Percentiles rank a stretch among this genome's conserved stretches.
Evolutionary conservation across 2,113 vertebrate genomes (phyloP).

Genomic region (Peromyscus californicus): DNA sequence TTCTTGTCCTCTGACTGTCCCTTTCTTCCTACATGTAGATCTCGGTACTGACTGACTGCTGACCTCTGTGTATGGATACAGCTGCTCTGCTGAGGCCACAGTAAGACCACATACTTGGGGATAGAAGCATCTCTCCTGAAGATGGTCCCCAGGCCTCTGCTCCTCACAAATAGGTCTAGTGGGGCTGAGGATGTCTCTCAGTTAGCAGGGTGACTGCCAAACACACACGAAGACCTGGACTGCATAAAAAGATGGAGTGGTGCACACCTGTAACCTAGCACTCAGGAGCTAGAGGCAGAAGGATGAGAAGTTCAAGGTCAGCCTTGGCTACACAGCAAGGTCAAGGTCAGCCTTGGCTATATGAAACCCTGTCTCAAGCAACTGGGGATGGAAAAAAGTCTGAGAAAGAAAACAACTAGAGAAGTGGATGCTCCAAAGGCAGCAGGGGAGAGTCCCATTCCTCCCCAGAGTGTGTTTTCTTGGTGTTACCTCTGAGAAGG

Average conservation of each 20-base stretch:
- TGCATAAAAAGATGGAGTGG: too few relatives aligned
- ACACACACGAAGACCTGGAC: not conserved
- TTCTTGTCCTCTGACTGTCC: not conserved
- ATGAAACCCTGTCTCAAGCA: not conserved
- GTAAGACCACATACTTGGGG: not conserved
- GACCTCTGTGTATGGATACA: not conserved
- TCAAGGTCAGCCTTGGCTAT: not conserved
- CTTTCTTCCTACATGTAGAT: not conserved
- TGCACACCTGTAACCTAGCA: not conserved
- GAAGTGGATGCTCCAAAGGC: not conserved
- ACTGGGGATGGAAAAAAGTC: not conserved
- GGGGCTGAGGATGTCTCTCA: not conserved
- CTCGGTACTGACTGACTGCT: not conserved
- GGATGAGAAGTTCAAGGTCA: not conserved
- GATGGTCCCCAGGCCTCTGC: not conserved
- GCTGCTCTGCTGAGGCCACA: not conserved
- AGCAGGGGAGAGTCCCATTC: not conserved
- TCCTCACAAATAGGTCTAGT: not conserved
- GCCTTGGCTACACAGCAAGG: not conserved
- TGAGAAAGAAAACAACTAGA: slow-evolving; percentile 2
- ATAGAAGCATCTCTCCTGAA: not conserved
- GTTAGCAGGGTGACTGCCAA: not conserved
- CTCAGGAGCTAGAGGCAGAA: not conserved
- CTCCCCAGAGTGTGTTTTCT: not conserved
- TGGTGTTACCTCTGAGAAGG: not conserved